These are phyloP conservation scores for Eupithecia inturbata DNA, from an alignment of 2,888 invertebrate genomes.

Conservation along the genomic window DNA sequence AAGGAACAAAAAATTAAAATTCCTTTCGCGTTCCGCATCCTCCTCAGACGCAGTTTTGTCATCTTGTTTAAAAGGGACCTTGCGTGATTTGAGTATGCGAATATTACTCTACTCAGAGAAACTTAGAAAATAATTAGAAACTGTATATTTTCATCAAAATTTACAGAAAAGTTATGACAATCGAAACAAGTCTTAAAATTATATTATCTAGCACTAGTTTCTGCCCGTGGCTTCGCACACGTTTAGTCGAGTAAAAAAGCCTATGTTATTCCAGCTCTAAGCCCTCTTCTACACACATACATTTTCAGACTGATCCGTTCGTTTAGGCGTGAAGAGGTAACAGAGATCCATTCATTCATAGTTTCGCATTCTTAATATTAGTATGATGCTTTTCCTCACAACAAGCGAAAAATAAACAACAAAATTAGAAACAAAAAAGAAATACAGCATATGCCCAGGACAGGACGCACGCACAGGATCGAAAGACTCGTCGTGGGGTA, in stretches of 20 bases:
- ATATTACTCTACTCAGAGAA: slow-evolving; percentile 30
- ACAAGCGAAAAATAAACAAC: background rate
- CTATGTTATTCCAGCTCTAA: too few species aligned
- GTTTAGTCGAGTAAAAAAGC: too few species aligned
- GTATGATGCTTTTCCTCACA: background rate
- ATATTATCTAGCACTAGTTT: background rate
- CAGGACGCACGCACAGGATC: slow-evolving; percentile 18
- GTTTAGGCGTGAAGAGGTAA: background rate
- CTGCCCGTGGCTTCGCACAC: background rate
- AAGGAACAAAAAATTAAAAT: slow-evolving; percentile 79
- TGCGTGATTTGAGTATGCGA: slow-evolving; percentile 55
- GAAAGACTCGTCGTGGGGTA: too few species aligned
- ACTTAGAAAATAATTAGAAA: background rate
- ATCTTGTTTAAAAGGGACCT: slow-evolving; percentile 70
- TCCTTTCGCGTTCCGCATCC: slow-evolving; percentile 68
- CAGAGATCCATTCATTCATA: background rate
- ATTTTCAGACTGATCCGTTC: background rate
- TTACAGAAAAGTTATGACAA: background rate
- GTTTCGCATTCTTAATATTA: background rate
- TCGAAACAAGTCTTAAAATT: background rate
- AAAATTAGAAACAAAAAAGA: slow-evolving; percentile 55
- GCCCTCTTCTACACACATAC: background rate
- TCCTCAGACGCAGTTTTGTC: slow-evolving; percentile 71
- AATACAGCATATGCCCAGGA: slow-evolving; percentile 73
- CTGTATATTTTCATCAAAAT: background rate